Base-by-base conservation (phyloP, 2,113 vertebrate genomes). In the Xiphophorus hellerii region DNA sequence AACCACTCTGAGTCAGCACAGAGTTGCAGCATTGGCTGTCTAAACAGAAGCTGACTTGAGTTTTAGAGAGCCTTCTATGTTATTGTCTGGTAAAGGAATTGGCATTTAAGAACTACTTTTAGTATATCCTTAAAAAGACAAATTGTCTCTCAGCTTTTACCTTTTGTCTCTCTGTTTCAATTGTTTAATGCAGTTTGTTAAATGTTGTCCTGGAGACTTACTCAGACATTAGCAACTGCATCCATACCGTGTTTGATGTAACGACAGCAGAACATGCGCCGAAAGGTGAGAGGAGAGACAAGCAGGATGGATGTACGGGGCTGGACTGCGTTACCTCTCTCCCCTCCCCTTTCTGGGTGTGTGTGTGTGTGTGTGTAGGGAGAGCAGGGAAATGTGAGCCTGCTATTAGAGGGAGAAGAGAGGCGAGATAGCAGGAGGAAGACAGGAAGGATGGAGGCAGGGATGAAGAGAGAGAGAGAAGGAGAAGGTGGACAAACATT, bases 341-440 rank as follows among this genome's bases (percentile, higher is more conserved):
- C 64, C 42, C 77, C 73, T 84, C 74, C 65, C 74, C 71, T 85
- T 67, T 77, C 71, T 78, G 69, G 66, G 63, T 83, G 31, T 31
- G 31, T 31, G 30, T 30, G 30, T 30, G 63, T 83, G 74, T 79
- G 25, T 73, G 60, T 72, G 35, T 10, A 11, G 64, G 71, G 74
- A 85, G 84, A 80, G 68, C 1, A 78, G 73, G 69, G 90, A 89
- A 91, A 93, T 89, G 77, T 91, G 92, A 93, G 92, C 90, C 88
- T 88, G 84, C 85, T 87, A 71, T 90, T 77, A 89, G 51, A 25
- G 82, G 72, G 58, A 74, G 80, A 69, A 78, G 74, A 69, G 76
- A 25, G 72, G 83, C 31, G 62, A 80, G 78, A 75, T 44, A 70
- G 37, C 61, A 30, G 74, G 22, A 58, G 25, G 76, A 67, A 71